Evolutionary conservation across 2,797 vertebrate genomes (phyloP).

Genomic region (Danio tinwini): DNA sequence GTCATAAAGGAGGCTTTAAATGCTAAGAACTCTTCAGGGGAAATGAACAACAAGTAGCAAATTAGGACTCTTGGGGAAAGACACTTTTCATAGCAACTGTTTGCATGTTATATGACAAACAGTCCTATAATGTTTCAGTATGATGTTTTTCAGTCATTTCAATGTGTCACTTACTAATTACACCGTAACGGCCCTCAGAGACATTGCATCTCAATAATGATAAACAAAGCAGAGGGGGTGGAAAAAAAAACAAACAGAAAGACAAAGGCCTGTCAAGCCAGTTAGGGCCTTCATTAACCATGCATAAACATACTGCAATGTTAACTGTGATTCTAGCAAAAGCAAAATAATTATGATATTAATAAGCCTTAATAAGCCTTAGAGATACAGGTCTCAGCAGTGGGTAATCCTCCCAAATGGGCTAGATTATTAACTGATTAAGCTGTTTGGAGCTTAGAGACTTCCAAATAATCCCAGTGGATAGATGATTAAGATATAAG

Average conservation of each 20-base stretch:
- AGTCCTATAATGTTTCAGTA: not conserved
- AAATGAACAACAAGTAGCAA: not conserved
- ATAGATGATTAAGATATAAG: constrained; percentile 19
- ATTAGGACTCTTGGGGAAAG: constrained; percentile 1
- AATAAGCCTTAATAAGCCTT: constrained; percentile 10
- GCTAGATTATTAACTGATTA: not conserved
- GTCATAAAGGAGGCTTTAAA: not conserved
- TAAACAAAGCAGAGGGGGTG: not conserved
- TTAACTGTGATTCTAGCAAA: not conserved
- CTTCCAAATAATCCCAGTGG: constrained; percentile 15
- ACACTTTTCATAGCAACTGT: not conserved
- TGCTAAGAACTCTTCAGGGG: not conserved
- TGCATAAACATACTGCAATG: not conserved
- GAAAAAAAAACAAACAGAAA: not conserved
- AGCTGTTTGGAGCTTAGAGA: constrained; percentile 6
- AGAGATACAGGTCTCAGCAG: not conserved
- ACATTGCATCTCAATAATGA: not conserved
- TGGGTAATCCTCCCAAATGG: not conserved
- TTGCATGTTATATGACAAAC: not conserved
- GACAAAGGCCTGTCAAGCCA: not conserved
- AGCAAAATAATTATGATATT: not conserved
- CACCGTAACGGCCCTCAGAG: not conserved
- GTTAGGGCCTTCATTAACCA: not conserved
- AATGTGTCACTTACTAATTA: not conserved
- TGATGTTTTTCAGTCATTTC: not conserved